Base-by-base conservation (phyloP, 2,797 vertebrate species). In the Onychomys leucogaster region DNA sequence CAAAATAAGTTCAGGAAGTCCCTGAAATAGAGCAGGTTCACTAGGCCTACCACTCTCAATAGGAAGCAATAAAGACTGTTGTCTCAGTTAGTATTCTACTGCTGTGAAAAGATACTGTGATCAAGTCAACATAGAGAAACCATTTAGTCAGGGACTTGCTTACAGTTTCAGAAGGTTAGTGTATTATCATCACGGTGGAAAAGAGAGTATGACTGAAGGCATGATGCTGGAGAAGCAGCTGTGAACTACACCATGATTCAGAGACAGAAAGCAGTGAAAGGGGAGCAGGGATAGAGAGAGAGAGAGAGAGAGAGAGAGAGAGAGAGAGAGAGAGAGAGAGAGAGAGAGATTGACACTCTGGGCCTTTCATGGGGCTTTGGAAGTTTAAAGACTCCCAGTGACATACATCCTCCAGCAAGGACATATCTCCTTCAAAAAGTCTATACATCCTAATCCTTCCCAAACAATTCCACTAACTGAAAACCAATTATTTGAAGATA, bases 191-290 rank as follows among this genome's bases (percentile, higher is more conserved):
- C 17, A 55, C n/a, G 49, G 10, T n/a, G 65, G 65, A 34, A 29
- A 63, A 9, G 41, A 3, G 46, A 52, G 9, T 78, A n/a, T 19
- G 29, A 49, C 10, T 80, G 49, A 2, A 29, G 16, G 46, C 29
- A 52, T 55, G 76, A 17, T 34, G 34, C 9, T 55, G 32, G 17
- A 55, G 17, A 80, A 55, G 19, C 11, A n/a, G 10, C 10, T n/a
- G 34, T 57, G 52, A 37, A 10, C 12, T 34, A n/a, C 49, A 81
- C n/a, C 11, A 21, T n/a, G n/a, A 57, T 37, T 3, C 21, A 57
- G 17, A 81, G 11, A n/a, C 52, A 81, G 10, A 34, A 55, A 34
- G 0, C 0, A 6, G 19, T 6, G 13, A 6, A 12, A 16, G 10
- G 10, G 34, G 14, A 6, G 7, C 14, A 41, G 4, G 21, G 8